phyloP scores from a whole-genome alignment of 92 coral and sea anemone genomes.

The Anthopleura xanthogrammica region DNA sequence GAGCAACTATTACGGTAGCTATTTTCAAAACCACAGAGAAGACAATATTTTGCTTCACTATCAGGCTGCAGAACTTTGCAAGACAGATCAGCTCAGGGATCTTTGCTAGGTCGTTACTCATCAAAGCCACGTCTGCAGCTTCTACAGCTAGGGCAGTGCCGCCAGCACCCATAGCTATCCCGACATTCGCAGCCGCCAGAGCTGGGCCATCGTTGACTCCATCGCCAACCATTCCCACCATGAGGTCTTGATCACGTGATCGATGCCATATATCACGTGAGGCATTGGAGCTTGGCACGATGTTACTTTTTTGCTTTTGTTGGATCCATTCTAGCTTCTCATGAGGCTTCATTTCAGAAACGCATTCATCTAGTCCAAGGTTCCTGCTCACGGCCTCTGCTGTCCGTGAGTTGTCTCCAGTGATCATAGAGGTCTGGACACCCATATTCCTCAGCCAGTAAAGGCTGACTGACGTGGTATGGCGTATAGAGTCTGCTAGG shows the following conservation, averaged over 20 bases:
- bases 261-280: not conserved
- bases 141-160: constrained; percentile 99
- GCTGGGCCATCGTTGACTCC: constrained; percentile 99
- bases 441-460: constrained; percentile 79
- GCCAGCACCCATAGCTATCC: constrained; percentile 99
- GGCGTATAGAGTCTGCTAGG: constrained; percentile 86
- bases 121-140: constrained; percentile 96
- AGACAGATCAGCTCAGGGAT: constrained; percentile 88
- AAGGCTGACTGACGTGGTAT: constrained; percentile 59
- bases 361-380: constrained; percentile 77
- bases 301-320: constrained; percentile 35
- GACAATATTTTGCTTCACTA: constrained; percentile 75
- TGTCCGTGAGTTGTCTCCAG: constrained; percentile 96
- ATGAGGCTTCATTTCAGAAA: constrained; percentile 95
- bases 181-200: constrained; percentile 92
- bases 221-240: constrained; percentile 99
- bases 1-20: constrained; percentile 72
- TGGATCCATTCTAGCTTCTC: constrained; percentile 90
- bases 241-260: constrained; percentile 2
- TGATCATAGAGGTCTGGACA: constrained; percentile 92
- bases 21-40: constrained; percentile 80
- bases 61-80: constrained; percentile 73
- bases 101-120: constrained; percentile 92
- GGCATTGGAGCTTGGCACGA: not conserved
- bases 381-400: constrained; percentile 88